These are phyloP conservation scores for Pelecanus crispus DNA, from an alignment of 2,113 vertebrate genomes.

Conservation along the genomic window DNA sequence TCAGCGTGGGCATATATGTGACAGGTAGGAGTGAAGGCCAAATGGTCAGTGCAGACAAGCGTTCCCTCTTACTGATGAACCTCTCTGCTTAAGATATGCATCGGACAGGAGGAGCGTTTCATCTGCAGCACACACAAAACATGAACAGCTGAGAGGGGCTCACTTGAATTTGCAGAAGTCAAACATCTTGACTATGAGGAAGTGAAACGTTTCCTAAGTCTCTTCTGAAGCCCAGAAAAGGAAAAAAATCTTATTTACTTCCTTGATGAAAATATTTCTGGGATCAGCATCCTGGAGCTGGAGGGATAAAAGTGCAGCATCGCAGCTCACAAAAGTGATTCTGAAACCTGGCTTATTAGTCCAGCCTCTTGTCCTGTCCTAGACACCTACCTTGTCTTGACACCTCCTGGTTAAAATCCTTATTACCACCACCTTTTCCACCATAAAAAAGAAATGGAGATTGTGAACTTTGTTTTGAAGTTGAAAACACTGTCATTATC, in stretches of 20 bases:
- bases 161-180: background rate
- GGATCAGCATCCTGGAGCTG: background rate
- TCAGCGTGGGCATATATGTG: accelerated
- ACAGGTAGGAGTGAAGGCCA: background rate
- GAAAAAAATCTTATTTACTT: background rate
- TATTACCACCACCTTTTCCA: background rate
- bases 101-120: background rate
- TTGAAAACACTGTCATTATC: background rate
- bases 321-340: background rate
- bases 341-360: background rate
- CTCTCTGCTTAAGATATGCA: background rate
- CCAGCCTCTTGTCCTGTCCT: background rate
- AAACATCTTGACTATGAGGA: background rate
- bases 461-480: background rate
- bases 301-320: background rate
- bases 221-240: background rate
- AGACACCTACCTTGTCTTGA: background rate
- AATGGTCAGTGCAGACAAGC: background rate
- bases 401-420: background rate
- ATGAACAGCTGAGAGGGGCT: background rate
- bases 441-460: background rate
- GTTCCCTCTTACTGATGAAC: background rate
- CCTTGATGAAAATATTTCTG: background rate
- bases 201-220: background rate
- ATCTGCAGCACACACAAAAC: background rate